Evolutionary conservation across 2,797 vertebrate genomes (phyloP), one percentile per base, ranked within the genome.

Genomic region (Phalloptychus januarius): DNA sequence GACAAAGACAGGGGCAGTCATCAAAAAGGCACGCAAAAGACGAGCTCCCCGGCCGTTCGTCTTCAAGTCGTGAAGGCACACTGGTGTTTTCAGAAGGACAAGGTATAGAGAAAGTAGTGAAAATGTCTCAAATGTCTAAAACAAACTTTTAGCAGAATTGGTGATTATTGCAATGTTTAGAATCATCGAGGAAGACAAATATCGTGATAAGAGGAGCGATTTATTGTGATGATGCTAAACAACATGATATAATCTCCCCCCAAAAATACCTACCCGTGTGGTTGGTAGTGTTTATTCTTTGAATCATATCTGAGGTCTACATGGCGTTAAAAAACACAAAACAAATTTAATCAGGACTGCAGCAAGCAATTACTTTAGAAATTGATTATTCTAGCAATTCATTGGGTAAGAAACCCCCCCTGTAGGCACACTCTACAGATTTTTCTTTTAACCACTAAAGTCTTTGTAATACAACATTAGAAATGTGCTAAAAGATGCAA

Each of bases 1-100:
- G 86, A 91, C 90, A 91, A 89, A 92, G 87, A 83, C 86, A n/a
- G 81, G 79, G 86, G 79, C 84, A 78, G 82, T 77, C 76, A 88
- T 84, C 88, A 85, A 87, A 85, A 88, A 63, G 42, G 23, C 45
- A 36, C 20, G 45, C 23, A 42, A 72, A 74, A 75, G 25, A 58
- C 28, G 2, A 36, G 67, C 45, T 54, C 69, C 40, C 38, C 28
- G 45, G 38, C 31, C 28, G 28, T 28, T 76, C 10, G 15, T 52
- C 33, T n/a, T 25, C 33, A 54, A 65, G 44, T 65, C 58, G 38
- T 36, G 15, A 48, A 48, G 42, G 16, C 16, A 23, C 54, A 33
- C 18, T 38, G 7, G 31, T 31, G 54, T 23, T 42, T 74, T 58
- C 6, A 18, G 33, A 45, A 56, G 11, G 56, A 15, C 7, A 45